A percentile compares a stretch with the other conserved stretches of the same genome.
Conservation (phyloP, 2,888 invertebrate genomes). For the Oegoconia quadripuncta region DNA sequence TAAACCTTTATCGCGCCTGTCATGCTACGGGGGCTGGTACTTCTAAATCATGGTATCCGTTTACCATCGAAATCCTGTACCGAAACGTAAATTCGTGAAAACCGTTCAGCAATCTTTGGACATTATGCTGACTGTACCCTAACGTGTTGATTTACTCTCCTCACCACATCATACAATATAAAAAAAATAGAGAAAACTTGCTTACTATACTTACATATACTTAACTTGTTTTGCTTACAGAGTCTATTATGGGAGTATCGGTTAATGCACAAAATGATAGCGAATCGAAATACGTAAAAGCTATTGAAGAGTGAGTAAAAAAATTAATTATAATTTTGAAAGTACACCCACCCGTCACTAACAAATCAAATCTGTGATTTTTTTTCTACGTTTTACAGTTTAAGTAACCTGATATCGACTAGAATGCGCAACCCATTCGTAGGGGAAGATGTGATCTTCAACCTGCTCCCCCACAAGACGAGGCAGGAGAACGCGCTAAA, state of each 20-base stretch:
- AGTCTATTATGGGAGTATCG: slow-evolving; percentile 91
- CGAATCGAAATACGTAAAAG: slow-evolving; percentile 85
- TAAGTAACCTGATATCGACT: slow-evolving; percentile 37
- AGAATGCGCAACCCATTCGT: slow-evolving; percentile 57
- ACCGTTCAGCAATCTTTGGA: too few relatives aligned
- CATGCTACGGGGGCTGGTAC: too few relatives aligned
- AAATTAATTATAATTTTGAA: too few relatives aligned
- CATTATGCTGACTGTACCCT: too few relatives aligned
- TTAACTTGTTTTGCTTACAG: slow-evolving; percentile 61
- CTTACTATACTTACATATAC: background rate
- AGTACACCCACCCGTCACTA: too few relatives aligned
- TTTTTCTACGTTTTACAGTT: slow-evolving; percentile 33
- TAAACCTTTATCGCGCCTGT: too few relatives aligned
- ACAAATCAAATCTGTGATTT: too few relatives aligned
- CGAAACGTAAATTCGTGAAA: too few relatives aligned
- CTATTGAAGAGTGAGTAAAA: slow-evolving; percentile 85
- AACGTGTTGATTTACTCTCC: too few relatives aligned
- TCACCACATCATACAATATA: too few relatives aligned
- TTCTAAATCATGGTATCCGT: too few relatives aligned
- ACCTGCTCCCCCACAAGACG: slow-evolving; percentile 77
- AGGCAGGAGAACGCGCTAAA: slow-evolving; percentile 69
- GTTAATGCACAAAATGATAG: slow-evolving; percentile 84
- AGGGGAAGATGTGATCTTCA: slow-evolving; percentile 49
- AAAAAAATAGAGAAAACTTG: background rate
- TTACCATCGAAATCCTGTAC: too few relatives aligned